These are phyloP conservation scores for Pachliopta kotzebuea DNA, from an alignment of 2,888 invertebrate genomes.

Conservation along the genomic window DNA sequence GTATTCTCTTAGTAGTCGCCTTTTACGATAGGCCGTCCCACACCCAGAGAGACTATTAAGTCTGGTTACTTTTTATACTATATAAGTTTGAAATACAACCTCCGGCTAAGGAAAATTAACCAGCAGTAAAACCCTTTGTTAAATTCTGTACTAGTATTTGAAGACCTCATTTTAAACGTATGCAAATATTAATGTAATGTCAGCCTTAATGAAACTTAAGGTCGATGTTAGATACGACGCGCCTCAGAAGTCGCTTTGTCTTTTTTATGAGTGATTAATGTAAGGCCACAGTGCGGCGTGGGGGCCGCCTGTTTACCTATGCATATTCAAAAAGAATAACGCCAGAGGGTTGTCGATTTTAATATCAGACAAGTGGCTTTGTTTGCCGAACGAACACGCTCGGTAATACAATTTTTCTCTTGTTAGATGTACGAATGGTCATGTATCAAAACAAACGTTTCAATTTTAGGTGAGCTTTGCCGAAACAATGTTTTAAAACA, in stretches of 20 bases:
- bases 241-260: constrained; percentile 66
- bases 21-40: too few species aligned
- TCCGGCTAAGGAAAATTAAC: background rate
- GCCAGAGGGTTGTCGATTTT: constrained; percentile 41
- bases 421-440: constrained; percentile 1
- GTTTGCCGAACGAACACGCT: constrained; percentile 33
- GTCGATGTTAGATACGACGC: constrained; percentile 67
- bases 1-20: too few species aligned
- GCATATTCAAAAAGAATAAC: constrained; percentile 57
- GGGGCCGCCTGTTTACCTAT: constrained; percentile 52
- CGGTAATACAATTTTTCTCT: constrained; percentile 17
- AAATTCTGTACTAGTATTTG: background rate
- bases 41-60: too few species aligned
- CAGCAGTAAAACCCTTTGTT: background rate
- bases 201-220: constrained; percentile 54
- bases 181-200: constrained; percentile 6
- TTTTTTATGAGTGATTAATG: constrained; percentile 80
- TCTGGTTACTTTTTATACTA: too few species aligned
- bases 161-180: background rate
- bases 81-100: background rate
- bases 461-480: background rate
- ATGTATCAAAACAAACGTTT: background rate
- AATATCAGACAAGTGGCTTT: constrained; percentile 33
- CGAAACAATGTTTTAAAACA: background rate
- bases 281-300: constrained; percentile 36